Base-by-base conservation (phyloP, 2,797 vertebrate genomes). In the Clarias fuscus region DNA sequence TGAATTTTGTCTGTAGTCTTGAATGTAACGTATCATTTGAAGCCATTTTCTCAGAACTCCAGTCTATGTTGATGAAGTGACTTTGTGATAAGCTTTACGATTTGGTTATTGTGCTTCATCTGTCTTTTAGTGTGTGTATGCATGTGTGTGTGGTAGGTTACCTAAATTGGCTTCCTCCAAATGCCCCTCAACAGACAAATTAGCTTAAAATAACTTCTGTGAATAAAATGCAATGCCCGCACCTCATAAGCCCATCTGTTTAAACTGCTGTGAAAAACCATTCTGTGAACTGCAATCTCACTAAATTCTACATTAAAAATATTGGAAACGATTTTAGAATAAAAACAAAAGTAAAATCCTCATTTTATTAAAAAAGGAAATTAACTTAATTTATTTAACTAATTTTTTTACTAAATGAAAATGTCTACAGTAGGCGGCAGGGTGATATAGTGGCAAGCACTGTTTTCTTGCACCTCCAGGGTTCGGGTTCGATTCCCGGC, bases 41-140 rank as follows among this genome's bases (percentile, higher is more conserved):
- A 79, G 84, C 82, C 5, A 73, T 88, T 90, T 88, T 87, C 86
- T 89, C 78, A 83, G 71, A 89, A 87, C 85, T 82, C 37, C 84
- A 72, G 71, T 87, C 85, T 79, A 73, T 81, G 81, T 82, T 84
- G 84, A 88, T 86, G 75, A 88, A 85, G 78, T 75, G 79, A 86
- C 68, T 86, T 84, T 85, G 62, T 85, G 84, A 72, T 82, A 33
- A 85, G 73, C 81, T 20, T 80, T 83, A 30, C 64, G 64, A 83
- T 76, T 84, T 80, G 79, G 62, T 61, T 78, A 70, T 61, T 79
- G 27, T 75, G 84, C 65, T 33, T 77, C 88, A 37, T 22, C 24
- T 76, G 48, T 43, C 20, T 81, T 13, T 71, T 79, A 80, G 6
- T 77, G 67, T 70, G 4, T 18, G 27, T 33, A 30, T 70, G 15